Conservation (phyloP, 1,140 invertebrate species). For the Psix sp. region DNA sequence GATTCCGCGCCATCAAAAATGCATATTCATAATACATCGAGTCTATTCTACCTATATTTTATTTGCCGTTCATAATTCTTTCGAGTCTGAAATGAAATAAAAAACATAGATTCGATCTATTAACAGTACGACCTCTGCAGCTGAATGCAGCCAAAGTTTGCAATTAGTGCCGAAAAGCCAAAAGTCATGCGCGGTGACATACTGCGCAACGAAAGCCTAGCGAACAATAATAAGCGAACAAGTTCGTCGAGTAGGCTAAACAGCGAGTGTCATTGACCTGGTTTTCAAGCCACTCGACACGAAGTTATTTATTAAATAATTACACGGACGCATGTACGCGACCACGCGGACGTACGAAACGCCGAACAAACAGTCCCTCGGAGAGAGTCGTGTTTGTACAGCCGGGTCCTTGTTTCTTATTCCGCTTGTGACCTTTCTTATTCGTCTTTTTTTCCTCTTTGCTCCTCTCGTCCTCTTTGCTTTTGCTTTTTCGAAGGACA, state of each 20-base stretch:
- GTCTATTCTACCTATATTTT: too few relatives aligned
- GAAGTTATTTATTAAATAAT: slow-evolving; percentile 44
- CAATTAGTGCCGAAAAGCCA: slow-evolving; percentile 15
- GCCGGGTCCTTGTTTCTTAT: neutral
- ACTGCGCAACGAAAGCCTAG: slow-evolving; percentile 8
- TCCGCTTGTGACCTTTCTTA: slow-evolving; percentile 1
- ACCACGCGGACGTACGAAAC: slow-evolving; percentile 4
- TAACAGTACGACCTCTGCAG: slow-evolving; percentile 6
- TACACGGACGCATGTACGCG: slow-evolving; percentile 1
- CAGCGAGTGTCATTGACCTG: slow-evolving; percentile 36
- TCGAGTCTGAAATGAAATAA: neutral
- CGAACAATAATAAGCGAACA: slow-evolving; percentile 35
- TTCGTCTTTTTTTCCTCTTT: neutral
- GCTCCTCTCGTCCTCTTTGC: neutral
- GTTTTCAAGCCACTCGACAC: slow-evolving; percentile 13
- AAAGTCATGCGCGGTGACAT: slow-evolving; percentile 20
- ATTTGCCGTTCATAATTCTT: too few relatives aligned
- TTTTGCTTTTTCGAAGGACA: neutral
- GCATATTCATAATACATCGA: too few relatives aligned
- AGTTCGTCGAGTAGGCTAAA: slow-evolving; percentile 25
- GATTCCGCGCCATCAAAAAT: too few relatives aligned
- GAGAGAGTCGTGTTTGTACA: slow-evolving; percentile 7
- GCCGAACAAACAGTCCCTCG: slow-evolving; percentile 8
- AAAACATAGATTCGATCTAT: slow-evolving; percentile 2
- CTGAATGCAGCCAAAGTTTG: neutral